Evolutionary conservation across 2,888 invertebrate species (phyloP), one percentile per base, ranked within the genome.

Genomic region (Drosophila limbata): DNA sequence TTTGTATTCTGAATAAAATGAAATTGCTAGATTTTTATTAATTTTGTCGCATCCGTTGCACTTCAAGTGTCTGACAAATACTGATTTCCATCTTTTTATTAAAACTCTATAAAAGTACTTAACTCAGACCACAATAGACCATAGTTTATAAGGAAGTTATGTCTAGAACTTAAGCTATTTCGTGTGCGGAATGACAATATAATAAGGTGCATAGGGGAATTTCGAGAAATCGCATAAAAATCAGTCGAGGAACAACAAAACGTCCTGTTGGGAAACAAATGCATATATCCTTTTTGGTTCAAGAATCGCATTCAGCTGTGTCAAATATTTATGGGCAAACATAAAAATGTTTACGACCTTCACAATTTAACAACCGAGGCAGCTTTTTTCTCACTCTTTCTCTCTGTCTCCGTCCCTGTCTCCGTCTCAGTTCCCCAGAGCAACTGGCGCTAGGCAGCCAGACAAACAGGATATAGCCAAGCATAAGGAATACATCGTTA

Each of bases 281-380:
- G 70, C 79, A 79, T 59, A 65, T 79, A 61, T 75, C 62, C 75
- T 69, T 61, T 28, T 51, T 44, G 35, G 39, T 31, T 11, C 25
- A 35, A 17, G 59, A 39, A 57, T 62, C 59, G 75, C 72, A 70
- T 66, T 85, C 70, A 72, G 81, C 68, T 67, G 74, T 63, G 68
- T 60, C 67, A 83, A 88, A 84, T 83, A 88, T 84, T 84, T 88
- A 84, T 84, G 88, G 67, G 57, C 71, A 53, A 66, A 66, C 84
- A 84, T 84, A 86, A 86, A 88, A 84, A 88, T 81, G 70, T 84
- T 88, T 86, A 88, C 79, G 87, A 88, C 84, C 79, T 88, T 84
- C 84, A 61, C 84, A 73, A 86, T 88, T 84, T 84, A 84, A 86
- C 81, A 84, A 70, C 59, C 66, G 35, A 45, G 48, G 57, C 87